Conservation (phyloP, 2,797 vertebrate genomes). For the Notoglanidium macrostoma region DNA sequence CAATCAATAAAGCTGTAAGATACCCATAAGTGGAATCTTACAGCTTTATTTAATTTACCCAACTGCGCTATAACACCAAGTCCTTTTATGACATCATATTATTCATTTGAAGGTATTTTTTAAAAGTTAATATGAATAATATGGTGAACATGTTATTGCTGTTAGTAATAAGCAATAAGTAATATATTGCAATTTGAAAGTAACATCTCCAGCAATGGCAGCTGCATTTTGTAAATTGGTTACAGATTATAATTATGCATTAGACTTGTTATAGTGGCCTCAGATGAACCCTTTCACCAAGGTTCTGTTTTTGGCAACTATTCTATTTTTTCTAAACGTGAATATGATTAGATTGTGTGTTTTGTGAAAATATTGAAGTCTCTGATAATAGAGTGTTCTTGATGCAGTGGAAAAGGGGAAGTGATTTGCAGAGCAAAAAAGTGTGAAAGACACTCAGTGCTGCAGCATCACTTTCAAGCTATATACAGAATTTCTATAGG, state of each 20-base stretch:
- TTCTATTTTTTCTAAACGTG: not conserved
- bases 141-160: not conserved
- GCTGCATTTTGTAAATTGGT: not conserved
- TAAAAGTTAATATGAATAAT: not conserved
- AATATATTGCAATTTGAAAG: not conserved
- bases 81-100: not conserved
- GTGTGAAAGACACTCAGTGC: slow-evolving; percentile 13
- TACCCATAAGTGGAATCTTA: not conserved
- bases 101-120: not conserved
- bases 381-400: not conserved
- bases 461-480: slow-evolving; percentile 13
- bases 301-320: not conserved
- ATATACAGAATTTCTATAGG: slow-evolving; percentile 6
- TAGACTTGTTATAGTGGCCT: not conserved
- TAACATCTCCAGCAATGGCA: not conserved
- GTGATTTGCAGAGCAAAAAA: not conserved
- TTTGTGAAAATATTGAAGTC: not conserved
- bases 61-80: not conserved
- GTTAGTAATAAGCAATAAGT: not conserved
- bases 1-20: not conserved
- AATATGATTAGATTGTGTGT: not conserved
- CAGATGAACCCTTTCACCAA: not conserved
- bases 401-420: not conserved
- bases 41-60: not conserved
- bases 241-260: not conserved